Evolutionary conservation across 2,888 invertebrate genomes (phyloP).

Genomic region (Sminthurides aquaticus): DNA sequence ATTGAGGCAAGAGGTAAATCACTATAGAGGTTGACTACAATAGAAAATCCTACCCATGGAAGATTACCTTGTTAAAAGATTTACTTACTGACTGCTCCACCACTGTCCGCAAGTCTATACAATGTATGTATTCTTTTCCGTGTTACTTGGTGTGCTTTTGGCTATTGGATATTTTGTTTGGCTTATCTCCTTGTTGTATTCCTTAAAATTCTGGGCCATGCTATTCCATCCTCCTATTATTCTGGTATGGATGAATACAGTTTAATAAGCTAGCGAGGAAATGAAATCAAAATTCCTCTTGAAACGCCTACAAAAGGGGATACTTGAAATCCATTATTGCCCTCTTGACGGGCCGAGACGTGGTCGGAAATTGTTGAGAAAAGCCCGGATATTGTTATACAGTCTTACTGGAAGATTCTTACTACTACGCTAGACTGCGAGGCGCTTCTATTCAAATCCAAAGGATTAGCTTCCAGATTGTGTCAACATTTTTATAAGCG

Average conservation of each 20-base stretch:
- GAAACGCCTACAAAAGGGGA: neutral
- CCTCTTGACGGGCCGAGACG: no score
- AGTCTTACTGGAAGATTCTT: neutral
- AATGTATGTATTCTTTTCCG: no score
- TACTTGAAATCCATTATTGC: neutral
- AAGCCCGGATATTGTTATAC: no score
- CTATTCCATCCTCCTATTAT: neutral
- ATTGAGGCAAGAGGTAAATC: neutral
- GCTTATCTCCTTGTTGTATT: neutral
- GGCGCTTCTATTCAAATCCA: neutral
- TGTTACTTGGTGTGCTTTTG: no score
- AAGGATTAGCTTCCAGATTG: neutral
- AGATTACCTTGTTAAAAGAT: neutral
- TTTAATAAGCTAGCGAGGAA: neutral
- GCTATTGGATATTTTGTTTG: no score
- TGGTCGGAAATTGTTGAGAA: no score
- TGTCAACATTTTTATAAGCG: neutral
- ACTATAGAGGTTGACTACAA: neutral
- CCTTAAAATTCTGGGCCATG: neutral
- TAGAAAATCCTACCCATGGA: neutral
- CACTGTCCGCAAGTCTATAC: no score
- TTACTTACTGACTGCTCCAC: neutral
- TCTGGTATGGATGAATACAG: neutral
- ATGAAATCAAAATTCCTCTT: neutral
- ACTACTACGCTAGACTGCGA: neutral